These are phyloP conservation scores for Sylvietta virens DNA, from an alignment of 2,113 vertebrate species.

Conservation along the genomic window DNA sequence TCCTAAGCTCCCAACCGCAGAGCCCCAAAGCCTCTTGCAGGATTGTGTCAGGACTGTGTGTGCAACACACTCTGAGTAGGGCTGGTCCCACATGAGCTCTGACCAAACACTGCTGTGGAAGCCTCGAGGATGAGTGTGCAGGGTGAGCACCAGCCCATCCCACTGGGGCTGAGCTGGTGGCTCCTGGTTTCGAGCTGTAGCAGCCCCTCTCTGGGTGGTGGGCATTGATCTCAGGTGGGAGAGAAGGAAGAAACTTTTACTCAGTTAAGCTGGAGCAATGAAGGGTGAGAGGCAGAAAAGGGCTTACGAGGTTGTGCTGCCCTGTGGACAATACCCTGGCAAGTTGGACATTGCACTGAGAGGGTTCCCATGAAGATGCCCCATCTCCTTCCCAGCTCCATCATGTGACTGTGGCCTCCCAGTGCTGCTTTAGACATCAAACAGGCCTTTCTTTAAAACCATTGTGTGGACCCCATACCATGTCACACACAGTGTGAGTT, in stretches of 20 bases:
- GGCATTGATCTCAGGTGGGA: neutral
- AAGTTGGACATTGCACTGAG: neutral
- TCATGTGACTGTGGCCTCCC: fast-evolving
- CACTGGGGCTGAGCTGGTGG: neutral
- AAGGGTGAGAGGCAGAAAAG: neutral
- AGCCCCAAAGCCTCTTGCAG: neutral
- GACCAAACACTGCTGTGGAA: fast-evolving
- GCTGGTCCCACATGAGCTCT: neutral
- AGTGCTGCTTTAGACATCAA: neutral
- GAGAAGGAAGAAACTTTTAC: neutral
- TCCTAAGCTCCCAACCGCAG: neutral
- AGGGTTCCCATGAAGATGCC: neutral
- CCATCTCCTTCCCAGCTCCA: neutral
- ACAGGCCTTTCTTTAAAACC: neutral
- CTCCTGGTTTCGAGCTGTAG: neutral
- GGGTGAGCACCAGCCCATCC: neutral
- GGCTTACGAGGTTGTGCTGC: neutral
- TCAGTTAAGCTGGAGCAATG: neutral
- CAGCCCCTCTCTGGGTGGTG: neutral
- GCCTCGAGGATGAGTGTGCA: neutral
- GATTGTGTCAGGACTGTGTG: neutral
- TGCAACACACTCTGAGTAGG: neutral
- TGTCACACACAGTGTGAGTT: neutral
- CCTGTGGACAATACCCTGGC: neutral
- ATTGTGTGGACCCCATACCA: neutral